These are phyloP conservation scores for Barypeithes pellucidus DNA, from an alignment of 2,888 invertebrate genomes.

Conservation along the genomic window DNA sequence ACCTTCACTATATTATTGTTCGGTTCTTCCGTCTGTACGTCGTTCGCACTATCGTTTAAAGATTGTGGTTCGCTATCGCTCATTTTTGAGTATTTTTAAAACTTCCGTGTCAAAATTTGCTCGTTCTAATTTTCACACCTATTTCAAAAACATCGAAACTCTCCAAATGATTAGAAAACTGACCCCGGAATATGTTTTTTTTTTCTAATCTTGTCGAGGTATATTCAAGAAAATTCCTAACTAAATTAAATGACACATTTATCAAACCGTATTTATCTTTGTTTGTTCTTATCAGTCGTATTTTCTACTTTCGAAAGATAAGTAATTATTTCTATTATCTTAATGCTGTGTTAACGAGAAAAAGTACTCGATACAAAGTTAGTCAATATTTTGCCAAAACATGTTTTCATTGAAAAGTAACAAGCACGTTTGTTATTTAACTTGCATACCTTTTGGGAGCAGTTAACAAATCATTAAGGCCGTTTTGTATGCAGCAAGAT, in stretches of 20 bases:
- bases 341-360: not conserved
- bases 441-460: too few relatives aligned
- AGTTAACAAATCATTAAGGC: too few relatives aligned
- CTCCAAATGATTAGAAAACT: not conserved
- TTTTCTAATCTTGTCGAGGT: not conserved
- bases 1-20: conserved; percentile 47
- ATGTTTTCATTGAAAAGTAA: not conserved
- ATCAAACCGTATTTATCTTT: not conserved
- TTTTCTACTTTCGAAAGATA: conserved; percentile 13
- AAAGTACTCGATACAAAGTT: not conserved
- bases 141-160: not conserved
- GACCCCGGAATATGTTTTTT: not conserved
- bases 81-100: conserved; percentile 11
- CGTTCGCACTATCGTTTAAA: conserved; percentile 1
- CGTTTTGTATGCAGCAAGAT: too few relatives aligned
- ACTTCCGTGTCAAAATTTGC: not conserved
- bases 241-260: conserved; percentile 6
- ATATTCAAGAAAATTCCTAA: not conserved
- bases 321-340: conserved; percentile 6
- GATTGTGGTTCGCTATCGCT: conserved; percentile 17
- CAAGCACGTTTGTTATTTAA: too few relatives aligned
- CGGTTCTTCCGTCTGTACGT: conserved; percentile 38
- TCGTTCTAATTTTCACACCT: too few relatives aligned
- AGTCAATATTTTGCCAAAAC: not conserved
- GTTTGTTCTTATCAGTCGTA: not conserved